Conservation (phyloP, 2,797 vertebrate genomes). For the Parambassis ranga region DNA sequence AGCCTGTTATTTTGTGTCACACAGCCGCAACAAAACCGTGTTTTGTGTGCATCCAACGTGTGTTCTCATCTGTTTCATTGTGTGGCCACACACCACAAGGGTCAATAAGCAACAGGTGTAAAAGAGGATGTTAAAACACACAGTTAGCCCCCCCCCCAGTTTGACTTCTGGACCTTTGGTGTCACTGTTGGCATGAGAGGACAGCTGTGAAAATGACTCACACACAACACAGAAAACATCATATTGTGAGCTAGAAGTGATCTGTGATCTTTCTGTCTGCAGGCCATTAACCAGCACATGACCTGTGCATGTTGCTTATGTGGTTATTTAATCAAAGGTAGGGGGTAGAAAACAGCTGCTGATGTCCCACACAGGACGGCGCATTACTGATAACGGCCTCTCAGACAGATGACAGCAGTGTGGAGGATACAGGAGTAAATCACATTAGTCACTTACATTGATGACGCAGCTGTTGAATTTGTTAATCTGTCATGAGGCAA, state of each 20-base stretch:
- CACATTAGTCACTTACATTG: constrained; percentile 19
- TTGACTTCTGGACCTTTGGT: constrained; percentile 58
- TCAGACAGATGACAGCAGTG: constrained; percentile 31
- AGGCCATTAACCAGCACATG: neutral
- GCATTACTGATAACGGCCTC: constrained; percentile 8
- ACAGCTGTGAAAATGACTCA: constrained; percentile 65
- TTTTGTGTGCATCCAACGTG: neutral
- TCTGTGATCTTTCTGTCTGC: neutral
- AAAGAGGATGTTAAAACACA: constrained; percentile 21
- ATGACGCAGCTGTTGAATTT: constrained; percentile 35
- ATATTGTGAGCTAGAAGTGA: neutral
- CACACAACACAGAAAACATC: neutral
- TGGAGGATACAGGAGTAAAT: constrained; percentile 17
- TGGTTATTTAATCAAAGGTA: constrained; percentile 8
- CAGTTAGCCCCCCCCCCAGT: neutral
- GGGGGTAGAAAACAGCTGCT: constrained; percentile 21
- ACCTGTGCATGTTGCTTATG: neutral
- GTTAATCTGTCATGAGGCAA: constrained; percentile 9
- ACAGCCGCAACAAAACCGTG: neutral
- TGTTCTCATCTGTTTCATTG: neutral
- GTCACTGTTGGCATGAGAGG: constrained; percentile 25
- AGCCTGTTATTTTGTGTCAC: neutral
- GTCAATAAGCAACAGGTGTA: constrained; percentile 67
- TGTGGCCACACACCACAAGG: constrained; percentile 30
- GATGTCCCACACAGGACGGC: constrained; percentile 21